Evolutionary conservation across 2,113 vertebrate species (phyloP).

Genomic region (Aplodontia rufa): DNA sequence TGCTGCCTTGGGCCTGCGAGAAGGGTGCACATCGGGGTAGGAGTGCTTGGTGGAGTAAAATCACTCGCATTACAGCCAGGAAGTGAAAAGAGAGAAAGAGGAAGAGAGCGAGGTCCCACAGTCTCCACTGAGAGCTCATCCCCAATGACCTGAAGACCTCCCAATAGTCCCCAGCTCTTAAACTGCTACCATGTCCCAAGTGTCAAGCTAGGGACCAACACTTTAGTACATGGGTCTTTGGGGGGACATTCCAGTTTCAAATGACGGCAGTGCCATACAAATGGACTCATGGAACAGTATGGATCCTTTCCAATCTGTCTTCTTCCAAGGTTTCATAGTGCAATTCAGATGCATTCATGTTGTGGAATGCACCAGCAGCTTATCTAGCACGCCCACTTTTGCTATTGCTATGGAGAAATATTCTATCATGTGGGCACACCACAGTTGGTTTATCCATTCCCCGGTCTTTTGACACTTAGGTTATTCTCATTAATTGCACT

Average conservation of each 20-base stretch:
- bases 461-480: background rate
- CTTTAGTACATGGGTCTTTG: background rate
- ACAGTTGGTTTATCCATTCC: background rate
- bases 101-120: background rate
- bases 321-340: background rate
- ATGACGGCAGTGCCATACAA: background rate
- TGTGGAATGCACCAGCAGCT: too few relatives aligned
- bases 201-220: background rate
- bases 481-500: background rate
- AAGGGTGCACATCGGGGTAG: background rate
- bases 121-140: background rate
- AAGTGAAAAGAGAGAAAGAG: background rate
- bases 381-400: background rate
- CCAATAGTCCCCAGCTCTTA: background rate
- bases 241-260: background rate
- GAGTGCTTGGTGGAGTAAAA: background rate
- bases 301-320: background rate
- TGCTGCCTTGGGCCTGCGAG: background rate
- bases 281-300: accelerated
- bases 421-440: too few relatives aligned
- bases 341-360: background rate
- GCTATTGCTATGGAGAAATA: too few relatives aligned
- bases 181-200: background rate
- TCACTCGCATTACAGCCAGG: too few relatives aligned
- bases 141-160: background rate